phyloP scores from a whole-genome alignment of 2,888 invertebrate genomes.

The Agriopis leucophaearia region DNA sequence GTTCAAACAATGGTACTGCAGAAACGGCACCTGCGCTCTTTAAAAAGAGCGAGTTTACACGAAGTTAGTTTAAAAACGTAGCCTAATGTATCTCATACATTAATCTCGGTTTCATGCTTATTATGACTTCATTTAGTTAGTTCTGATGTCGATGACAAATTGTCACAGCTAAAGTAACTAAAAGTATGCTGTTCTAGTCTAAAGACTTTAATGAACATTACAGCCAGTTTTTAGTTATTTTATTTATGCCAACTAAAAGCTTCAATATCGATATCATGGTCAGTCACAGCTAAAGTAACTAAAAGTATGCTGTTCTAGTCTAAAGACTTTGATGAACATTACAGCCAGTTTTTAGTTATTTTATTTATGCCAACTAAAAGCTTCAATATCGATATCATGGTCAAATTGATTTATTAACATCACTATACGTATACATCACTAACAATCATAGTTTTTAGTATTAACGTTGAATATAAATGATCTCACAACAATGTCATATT shows the following conservation, averaged over 20 bases:
- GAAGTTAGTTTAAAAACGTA: not conserved
- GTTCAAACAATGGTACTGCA: too few species aligned
- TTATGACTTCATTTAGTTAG: not conserved
- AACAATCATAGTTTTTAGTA: slow-evolving; percentile 80
- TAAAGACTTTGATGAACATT: not conserved
- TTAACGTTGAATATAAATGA: slow-evolving; percentile 84
- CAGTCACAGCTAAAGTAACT: not conserved
- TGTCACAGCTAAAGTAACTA: not conserved
- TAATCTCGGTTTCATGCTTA: not conserved
- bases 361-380: not conserved
- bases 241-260: not conserved
- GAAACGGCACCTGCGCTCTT: too few species aligned
- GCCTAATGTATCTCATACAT: not conserved
- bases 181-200: not conserved
- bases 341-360: not conserved
- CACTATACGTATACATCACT: slow-evolving; percentile 50
- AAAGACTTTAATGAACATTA: not conserved
- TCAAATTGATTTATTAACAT: slow-evolving; percentile 17
- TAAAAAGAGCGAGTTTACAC: too few species aligned
- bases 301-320: not conserved
- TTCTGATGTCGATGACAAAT: not conserved
- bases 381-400: not conserved
- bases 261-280: not conserved
- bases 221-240: not conserved
- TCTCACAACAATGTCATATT: slow-evolving; percentile 83